phyloP scores from a whole-genome alignment of 2,113 vertebrate genomes.

The Oplegnathus fasciatus region DNA sequence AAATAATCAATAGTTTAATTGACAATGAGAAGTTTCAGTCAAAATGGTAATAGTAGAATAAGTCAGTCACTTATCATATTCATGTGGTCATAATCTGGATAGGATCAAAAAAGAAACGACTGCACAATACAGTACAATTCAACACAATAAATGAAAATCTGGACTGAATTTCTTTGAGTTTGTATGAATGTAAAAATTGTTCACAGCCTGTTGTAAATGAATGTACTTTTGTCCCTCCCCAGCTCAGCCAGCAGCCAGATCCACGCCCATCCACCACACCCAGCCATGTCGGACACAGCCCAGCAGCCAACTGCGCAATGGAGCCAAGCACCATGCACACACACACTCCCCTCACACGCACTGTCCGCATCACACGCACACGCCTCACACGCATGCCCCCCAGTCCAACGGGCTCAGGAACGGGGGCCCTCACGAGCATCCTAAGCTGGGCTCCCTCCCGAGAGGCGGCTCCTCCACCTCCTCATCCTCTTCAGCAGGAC shows the following conservation, averaged over 20 bases:
- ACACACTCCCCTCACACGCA: conserved; percentile 66
- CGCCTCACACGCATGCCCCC: conserved; percentile 61
- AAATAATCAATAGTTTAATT: background rate
- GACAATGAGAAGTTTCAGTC: background rate
- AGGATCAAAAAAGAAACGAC: background rate
- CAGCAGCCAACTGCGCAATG: conserved; percentile 83
- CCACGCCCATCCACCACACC: conserved; percentile 69
- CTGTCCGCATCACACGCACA: conserved; percentile 70
- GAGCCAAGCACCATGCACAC: conserved; percentile 76
- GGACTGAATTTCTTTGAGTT: background rate
- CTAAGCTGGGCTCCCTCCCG: conserved; percentile 80
- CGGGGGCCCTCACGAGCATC: conserved; percentile 75
- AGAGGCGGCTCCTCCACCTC: conserved; percentile 81
- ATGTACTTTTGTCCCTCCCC: conserved; percentile 33
- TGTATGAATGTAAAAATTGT: background rate
- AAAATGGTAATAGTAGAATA: background rate
- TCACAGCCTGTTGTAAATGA: conserved; percentile 4
- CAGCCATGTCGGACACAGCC: conserved; percentile 75
- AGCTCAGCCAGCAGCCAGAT: conserved; percentile 84
- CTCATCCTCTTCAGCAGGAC: conserved; percentile 77
- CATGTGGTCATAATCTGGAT: background rate
- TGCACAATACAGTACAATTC: background rate
- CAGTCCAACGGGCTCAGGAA: conserved; percentile 75
- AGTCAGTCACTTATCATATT: background rate
- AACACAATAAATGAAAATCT: background rate